Conservation (phyloP, 2,797 vertebrate species). For the Pseudocheirus occidentalis region DNA sequence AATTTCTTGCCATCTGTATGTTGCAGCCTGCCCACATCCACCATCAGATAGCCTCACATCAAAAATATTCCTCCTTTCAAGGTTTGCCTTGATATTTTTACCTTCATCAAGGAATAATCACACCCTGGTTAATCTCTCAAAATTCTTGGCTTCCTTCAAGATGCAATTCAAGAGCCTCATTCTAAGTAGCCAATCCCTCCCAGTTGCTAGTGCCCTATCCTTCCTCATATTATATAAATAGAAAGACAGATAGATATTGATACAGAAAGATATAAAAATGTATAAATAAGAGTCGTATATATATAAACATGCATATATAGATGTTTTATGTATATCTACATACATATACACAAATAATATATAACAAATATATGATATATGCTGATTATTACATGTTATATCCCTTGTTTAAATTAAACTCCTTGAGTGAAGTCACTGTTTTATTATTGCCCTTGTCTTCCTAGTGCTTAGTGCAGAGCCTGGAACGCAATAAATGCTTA, state of each 20-base stretch:
- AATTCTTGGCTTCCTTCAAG: neutral
- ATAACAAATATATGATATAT: neutral
- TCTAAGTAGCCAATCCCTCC: neutral
- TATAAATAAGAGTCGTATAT: neutral
- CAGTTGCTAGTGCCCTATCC: neutral
- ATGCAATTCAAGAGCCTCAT: neutral
- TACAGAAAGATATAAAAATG: neutral
- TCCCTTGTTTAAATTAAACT: neutral
- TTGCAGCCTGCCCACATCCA: neutral
- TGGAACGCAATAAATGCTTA: neutral
- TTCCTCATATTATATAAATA: neutral
- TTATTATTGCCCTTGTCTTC: neutral
- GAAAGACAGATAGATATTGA: neutral
- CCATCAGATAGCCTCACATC: neutral
- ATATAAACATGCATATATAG: neutral
- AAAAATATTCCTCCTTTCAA: neutral
- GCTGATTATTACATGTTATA: neutral
- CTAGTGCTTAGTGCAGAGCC: neutral
- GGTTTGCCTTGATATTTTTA: neutral
- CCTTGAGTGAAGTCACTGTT: neutral
- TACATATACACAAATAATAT: neutral
- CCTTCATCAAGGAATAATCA: neutral
- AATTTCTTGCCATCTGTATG: neutral
- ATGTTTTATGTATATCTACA: neutral
- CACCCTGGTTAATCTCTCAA: neutral